Evolutionary conservation across 2,888 invertebrate genomes (phyloP), one percentile per base, ranked within the genome.

Genomic region (Xestia rhomboidea): DNA sequence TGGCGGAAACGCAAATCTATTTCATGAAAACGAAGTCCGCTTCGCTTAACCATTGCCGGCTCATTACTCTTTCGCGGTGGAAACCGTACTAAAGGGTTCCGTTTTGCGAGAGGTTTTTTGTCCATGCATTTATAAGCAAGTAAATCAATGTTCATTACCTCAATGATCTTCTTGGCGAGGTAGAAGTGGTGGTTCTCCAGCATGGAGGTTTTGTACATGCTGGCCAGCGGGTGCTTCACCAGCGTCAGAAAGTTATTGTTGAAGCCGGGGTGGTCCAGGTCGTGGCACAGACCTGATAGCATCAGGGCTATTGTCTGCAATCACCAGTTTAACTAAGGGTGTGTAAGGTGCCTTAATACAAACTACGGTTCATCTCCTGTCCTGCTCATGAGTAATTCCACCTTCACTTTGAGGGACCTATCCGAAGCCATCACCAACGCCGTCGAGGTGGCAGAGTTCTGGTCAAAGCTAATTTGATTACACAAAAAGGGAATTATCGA

Each of bases 171-270:
- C 93, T 96, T 97, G 0, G 97, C 96, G 1, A 97, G 92, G 86
- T 96, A 95, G 87, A 94, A 97, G 86, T 97, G 97, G 86, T 97
- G 97, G 89, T 97, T 95, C 90, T 98, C 97, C 72, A 97, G 92
- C 82, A 96, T 95, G 1, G 97, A 97, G 21, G 95, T 95, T 70
- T 94, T 94, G 92, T 97, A 97, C 91, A 97, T 96, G 73, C 92
- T 91, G 0, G 97, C 92, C 21, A 97, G 93, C 0, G 97, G 96
- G 76, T 97, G 97, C 81, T 97, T 96, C 81, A 95, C 95, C 18
- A 97, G 92, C 76, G 96, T 91, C 8, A 97, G 92, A 92, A 97
- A 97, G 90, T 97, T 97, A 90, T 97, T 97, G 83, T 97, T 97
- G 89, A 93, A 96, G 1, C 97, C 98, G 0, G 97, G 97, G 89